Evolutionary conservation across 1,140 invertebrate species (phyloP).

Genomic region (Listronotus bonariensis): DNA sequence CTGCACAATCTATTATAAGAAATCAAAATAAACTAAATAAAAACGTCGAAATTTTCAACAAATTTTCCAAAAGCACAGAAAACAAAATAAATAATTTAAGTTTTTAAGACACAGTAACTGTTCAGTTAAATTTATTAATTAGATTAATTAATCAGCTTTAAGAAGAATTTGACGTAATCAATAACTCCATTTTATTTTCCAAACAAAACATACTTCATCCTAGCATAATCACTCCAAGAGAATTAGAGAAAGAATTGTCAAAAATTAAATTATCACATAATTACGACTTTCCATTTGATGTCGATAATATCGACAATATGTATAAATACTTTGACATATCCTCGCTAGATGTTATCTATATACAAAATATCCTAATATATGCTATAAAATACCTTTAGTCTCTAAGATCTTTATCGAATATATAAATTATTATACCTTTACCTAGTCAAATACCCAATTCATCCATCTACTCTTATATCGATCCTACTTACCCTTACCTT

Average conservation of each 20-base stretch:
- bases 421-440: slow-evolving; percentile 15
- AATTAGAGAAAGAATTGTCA: slow-evolving; percentile 32
- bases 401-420: slow-evolving; percentile 1
- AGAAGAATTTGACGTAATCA: too few relatives aligned
- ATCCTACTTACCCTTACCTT: background rate
- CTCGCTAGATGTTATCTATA: background rate
- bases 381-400: slow-evolving; percentile 13
- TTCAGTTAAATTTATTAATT: too few relatives aligned
- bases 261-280: too few relatives aligned
- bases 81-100: background rate
- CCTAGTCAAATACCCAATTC: background rate
- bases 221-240: too few relatives aligned
- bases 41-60: background rate
- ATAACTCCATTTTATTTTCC: slow-evolving; percentile 15
- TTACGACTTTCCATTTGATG: too few relatives aligned
- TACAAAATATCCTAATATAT: slow-evolving; percentile 5
- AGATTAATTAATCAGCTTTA: too few relatives aligned
- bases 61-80: too few relatives aligned
- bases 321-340: too few relatives aligned
- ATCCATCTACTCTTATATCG: slow-evolving; percentile 2
- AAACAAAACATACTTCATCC: slow-evolving; percentile 18
- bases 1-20: background rate
- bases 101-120: background rate
- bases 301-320: too few relatives aligned
- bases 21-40: too few relatives aligned